Conservation (phyloP, 1,140 invertebrate species). For the Idris sp. region DNA sequence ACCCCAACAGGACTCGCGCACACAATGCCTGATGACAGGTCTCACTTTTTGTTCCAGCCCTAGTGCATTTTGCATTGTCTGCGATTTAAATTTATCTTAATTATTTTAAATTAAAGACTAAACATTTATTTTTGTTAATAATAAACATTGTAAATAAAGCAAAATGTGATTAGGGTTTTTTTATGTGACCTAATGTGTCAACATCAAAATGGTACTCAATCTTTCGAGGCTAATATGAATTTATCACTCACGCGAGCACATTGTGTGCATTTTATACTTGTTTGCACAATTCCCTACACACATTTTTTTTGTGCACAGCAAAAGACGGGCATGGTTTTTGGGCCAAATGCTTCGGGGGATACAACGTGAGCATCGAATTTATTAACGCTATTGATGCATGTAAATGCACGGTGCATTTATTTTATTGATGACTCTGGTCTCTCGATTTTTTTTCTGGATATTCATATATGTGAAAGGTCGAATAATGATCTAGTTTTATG, state of each 20-base stretch:
- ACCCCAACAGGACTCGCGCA: conserved; percentile 52
- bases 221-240: conserved; percentile 12
- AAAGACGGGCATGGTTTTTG: conserved; percentile 34
- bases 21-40: conserved; percentile 65
- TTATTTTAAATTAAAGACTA: conserved; percentile 53
- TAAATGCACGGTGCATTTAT: conserved; percentile 68
- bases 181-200: no score
- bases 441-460: no score
- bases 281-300: conserved; percentile 76
- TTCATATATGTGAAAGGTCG: no score
- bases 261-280: conserved; percentile 77
- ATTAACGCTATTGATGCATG: conserved; percentile 71
- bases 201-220: no score
- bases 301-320: conserved; percentile 58
- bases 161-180: no score
- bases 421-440: conserved; percentile 71
- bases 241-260: conserved; percentile 73
- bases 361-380: conserved; percentile 72
- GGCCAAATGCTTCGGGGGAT: conserved; percentile 67
- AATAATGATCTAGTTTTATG: no score
- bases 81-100: conserved; percentile 38
- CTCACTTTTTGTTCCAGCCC: conserved; percentile 54
- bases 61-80: conserved; percentile 26
- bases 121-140: no score
- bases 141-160: no score